phyloP scores from a whole-genome alignment of 2,888 invertebrate genomes.

The Harpalus rubripes region DNA sequence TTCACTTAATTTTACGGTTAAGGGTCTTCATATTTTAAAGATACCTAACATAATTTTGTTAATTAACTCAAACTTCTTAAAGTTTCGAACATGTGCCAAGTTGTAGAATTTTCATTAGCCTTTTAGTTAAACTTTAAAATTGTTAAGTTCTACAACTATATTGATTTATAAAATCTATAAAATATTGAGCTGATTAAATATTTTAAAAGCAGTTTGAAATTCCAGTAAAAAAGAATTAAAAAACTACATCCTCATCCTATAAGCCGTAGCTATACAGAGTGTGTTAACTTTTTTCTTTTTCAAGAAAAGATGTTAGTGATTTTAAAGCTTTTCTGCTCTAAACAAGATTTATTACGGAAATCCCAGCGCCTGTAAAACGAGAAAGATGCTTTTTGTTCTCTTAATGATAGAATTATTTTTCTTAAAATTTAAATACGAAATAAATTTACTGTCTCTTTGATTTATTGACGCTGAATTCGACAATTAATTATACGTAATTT shows the following conservation, averaged over 20 bases:
- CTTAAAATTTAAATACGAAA: slow-evolving; percentile 37
- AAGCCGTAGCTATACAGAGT: slow-evolving; percentile 26
- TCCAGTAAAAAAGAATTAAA: slow-evolving; percentile 19
- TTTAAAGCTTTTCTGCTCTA: slow-evolving; percentile 45
- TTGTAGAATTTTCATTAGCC: no score
- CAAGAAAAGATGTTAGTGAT: slow-evolving; percentile 46
- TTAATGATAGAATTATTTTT: slow-evolving; percentile 30
- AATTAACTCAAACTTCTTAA: no score
- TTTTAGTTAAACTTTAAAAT: background rate
- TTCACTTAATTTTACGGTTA: no score
- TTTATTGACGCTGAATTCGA: background rate
- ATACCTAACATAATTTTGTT: no score
- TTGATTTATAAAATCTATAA: background rate
- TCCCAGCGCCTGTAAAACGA: background rate
- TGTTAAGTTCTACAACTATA: background rate
- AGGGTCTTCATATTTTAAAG: no score
- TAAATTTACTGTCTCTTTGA: background rate
- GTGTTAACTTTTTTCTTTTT: slow-evolving; percentile 40
- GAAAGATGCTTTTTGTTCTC: slow-evolving; percentile 27
- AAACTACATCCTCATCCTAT: background rate
- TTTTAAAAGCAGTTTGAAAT: slow-evolving; percentile 29
- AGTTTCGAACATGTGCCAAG: no score
- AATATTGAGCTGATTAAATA: slow-evolving; percentile 34
- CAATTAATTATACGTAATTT: no score
- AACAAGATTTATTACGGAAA: slow-evolving; percentile 45